Evolutionary conservation across 1,140 invertebrate genomes (phyloP), one percentile per base, ranked within the genome.

Genomic region (Thalassaphorura encarpata): DNA sequence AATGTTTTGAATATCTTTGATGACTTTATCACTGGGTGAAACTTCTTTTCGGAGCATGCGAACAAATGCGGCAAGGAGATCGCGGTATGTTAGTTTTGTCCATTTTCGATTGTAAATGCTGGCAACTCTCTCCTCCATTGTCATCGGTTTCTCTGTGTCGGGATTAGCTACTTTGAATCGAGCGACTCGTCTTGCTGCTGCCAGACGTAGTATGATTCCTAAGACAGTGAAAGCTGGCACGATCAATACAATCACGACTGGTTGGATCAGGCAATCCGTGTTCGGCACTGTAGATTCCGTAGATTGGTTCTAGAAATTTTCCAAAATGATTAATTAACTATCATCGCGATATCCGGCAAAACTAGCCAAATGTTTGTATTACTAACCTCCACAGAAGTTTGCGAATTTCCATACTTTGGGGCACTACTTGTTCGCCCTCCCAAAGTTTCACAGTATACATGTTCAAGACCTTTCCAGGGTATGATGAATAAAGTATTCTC

Each of bases 401-500:
- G n/a, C n/a, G n/a, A n/a, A n/a, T n/a, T n/a, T n/a, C n/a, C n/a
- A n/a, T n/a, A n/a, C n/a, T n/a, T n/a, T n/a, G n/a, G n/a, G n/a
- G n/a, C n/a, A n/a, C n/a, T n/a, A n/a, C n/a, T n/a, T n/a, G n/a
- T n/a, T n/a, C n/a, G n/a, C n/a, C n/a, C n/a, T n/a, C n/a, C n/a
- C 11, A 36, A 36, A n/a, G n/a, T 11, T 11, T 43, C 18, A 28
- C 54, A 55, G 23, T 54, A 59, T 4, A 33, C n/a, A 24, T 28
- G 26, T 3, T 54, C 46, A 33, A 63, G 26, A 0, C 57, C 61
- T 8, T 45, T 49, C 53, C 56, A 63, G 8, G 61, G 61, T 8
- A 63, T 36, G 33, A 56, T 60, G 45, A 59, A 59, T 19, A 59
- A 31, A 16, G 51, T 42, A 47, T 63, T 63, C 52, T 63, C 47